Percentiles rank a stretch among this genome's conserved stretches.
Evolutionary conservation across 2,113 vertebrate species (phyloP).

Genomic region (Nesospiza acunhae): DNA sequence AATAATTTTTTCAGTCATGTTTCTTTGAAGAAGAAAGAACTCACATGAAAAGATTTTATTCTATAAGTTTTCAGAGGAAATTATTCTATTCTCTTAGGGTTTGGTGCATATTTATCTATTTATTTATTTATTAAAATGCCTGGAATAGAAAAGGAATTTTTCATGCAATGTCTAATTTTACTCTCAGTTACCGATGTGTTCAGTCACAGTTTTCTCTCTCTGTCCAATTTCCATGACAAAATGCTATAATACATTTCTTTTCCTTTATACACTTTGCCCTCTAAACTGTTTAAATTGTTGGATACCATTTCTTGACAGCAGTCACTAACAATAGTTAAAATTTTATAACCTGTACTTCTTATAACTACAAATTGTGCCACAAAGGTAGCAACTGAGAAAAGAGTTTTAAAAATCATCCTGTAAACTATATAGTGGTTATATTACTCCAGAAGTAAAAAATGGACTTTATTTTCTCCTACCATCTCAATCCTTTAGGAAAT

Average conservation of each 20-base stretch:
- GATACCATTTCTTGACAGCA: not conserved
- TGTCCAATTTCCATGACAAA: not conserved
- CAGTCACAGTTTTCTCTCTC: not conserved
- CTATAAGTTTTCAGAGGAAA: not conserved
- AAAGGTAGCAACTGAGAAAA: not conserved
- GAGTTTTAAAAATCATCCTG: not conserved
- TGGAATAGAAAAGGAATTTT: not conserved
- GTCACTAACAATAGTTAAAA: not conserved
- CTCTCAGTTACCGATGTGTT: not conserved
- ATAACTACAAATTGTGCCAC: not conserved
- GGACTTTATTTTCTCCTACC: not conserved
- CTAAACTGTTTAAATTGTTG: conserved; percentile 5
- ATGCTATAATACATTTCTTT: not conserved
- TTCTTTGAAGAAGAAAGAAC: not conserved
- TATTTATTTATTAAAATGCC: not conserved
- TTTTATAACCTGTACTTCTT: conserved; percentile 34
- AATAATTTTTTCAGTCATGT: not conserved
- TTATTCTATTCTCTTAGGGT: not conserved
- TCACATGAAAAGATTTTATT: not conserved
- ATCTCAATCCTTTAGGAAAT: not conserved
- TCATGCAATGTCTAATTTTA: not conserved
- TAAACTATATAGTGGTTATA: not conserved
- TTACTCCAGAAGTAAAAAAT: not conserved
- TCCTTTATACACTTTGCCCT: not conserved
- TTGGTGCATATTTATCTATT: not conserved